A percentile compares a stretch with the other conserved stretches of the same genome.
These are phyloP conservation scores for Pogonomyrmex californicus DNA, from an alignment of 1,140 invertebrate genomes.

Conservation along the genomic window DNA sequence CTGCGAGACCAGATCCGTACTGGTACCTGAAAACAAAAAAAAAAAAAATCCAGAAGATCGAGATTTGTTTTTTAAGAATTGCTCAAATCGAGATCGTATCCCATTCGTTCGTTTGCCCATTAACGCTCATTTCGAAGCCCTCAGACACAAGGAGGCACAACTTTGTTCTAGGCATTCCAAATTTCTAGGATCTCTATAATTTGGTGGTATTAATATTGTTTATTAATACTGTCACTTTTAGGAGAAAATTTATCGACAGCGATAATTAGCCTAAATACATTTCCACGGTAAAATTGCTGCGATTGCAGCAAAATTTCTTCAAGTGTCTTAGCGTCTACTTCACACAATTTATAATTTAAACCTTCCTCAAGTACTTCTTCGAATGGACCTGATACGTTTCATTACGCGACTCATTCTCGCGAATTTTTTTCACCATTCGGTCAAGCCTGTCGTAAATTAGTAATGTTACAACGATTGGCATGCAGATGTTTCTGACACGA, in stretches of 20 bases:
- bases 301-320: background rate
- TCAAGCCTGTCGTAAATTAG: background rate
- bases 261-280: background rate
- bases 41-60: background rate
- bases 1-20: slow-evolving; percentile 90
- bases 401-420: background rate
- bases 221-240: no score
- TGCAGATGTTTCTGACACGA: background rate
- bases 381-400: background rate
- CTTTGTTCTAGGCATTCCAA: background rate
- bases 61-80: background rate
- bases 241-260: background rate
- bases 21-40: slow-evolving; percentile 84
- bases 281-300: background rate
- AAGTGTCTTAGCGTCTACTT: background rate
- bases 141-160: no score
- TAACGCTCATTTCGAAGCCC: no score
- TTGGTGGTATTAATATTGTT: background rate
- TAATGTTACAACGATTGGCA: slow-evolving; percentile 18
- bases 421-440: slow-evolving; percentile 20
- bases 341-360: slow-evolving; percentile 9
- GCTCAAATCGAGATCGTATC: background rate
- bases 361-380: slow-evolving; percentile 16
- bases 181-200: background rate
- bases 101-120: background rate